phyloP scores from a whole-genome alignment of 2,797 vertebrate genomes.

The Neopelma chrysocephalum region DNA sequence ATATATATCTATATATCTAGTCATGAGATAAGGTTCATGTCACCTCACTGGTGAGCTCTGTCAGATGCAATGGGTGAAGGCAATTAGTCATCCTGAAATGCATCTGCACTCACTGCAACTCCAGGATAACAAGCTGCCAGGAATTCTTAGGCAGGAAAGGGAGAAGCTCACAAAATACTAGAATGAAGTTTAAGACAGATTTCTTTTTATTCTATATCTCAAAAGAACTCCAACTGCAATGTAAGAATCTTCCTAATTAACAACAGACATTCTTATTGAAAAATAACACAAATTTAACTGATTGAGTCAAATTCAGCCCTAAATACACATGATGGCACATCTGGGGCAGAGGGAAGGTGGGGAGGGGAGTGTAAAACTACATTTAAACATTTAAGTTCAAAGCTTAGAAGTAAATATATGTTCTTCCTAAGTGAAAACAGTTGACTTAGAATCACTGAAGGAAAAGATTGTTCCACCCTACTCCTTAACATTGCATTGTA shows the following conservation, averaged over 20 bases:
- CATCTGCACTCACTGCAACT: neutral
- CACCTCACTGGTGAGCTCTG: neutral
- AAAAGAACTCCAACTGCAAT: neutral
- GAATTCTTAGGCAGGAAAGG: neutral
- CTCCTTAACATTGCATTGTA: neutral
- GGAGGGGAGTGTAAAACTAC: neutral
- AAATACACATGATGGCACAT: neutral
- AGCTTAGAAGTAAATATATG: neutral
- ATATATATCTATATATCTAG: accelerated
- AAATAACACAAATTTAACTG: neutral
- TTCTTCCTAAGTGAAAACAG: neutral
- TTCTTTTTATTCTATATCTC: neutral
- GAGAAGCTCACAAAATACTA: neutral
- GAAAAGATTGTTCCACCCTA: neutral
- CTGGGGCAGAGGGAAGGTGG: neutral
- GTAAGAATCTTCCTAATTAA: neutral
- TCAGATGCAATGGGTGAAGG: neutral
- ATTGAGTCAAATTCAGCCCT: neutral
- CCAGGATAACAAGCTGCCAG: neutral
- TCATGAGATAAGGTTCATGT: neutral
- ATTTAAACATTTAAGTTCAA: neutral
- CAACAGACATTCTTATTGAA: neutral
- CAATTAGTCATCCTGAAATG: neutral
- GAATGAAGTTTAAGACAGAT: neutral
- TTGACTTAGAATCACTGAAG: neutral